These are phyloP conservation scores for Phasianus colchicus DNA, from an alignment of 2,113 vertebrate species.

Conservation along the genomic window DNA sequence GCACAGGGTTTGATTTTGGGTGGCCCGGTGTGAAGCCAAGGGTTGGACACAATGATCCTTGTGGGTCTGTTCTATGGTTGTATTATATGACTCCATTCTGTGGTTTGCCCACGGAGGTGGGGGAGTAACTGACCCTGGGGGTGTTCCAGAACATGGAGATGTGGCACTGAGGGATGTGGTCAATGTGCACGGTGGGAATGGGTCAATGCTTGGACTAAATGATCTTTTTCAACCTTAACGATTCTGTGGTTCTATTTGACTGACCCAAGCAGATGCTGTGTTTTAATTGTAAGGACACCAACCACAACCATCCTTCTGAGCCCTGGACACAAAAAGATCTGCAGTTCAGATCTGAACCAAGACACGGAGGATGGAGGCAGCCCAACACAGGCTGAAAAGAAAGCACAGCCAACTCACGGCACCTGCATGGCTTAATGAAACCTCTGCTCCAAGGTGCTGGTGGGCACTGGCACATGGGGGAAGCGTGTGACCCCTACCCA, in stretches of 20 bases:
- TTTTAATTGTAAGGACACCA: background rate
- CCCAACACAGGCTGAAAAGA: background rate
- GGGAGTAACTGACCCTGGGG: no score
- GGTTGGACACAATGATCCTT: background rate
- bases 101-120: no score
- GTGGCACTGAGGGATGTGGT: no score
- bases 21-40: background rate
- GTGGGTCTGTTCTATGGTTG: no score
- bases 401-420: accelerated
- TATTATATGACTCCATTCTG: no score
- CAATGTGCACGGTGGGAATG: no score
- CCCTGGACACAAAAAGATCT: background rate
- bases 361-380: accelerated
- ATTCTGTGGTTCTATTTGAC: background rate
- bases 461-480: background rate
- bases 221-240: no score
- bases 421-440: background rate
- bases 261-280: background rate
- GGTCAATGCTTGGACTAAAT: no score
- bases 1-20: background rate
- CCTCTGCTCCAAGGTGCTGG: background rate
- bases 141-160: no score
- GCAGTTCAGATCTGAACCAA: background rate
- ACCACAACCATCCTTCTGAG: background rate
- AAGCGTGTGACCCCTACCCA: accelerated